Percentiles rank a stretch among this genome's conserved stretches.
phyloP scores from a whole-genome alignment of 2,797 vertebrate genomes.

The Lindbergichthys nudifrons region DNA sequence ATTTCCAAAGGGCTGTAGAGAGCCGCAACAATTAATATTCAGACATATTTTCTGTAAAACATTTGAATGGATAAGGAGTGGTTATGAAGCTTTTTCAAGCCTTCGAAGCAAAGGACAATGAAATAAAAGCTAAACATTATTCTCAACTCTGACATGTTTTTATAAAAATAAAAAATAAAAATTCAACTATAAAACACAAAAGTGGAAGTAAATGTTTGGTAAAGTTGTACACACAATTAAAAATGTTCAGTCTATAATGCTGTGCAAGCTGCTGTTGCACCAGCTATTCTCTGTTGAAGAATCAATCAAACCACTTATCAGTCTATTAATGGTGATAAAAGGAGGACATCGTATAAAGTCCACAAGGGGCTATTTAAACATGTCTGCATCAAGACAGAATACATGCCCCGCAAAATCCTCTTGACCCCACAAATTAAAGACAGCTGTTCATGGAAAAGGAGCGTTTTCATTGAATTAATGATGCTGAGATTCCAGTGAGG shows the following conservation, averaged over 20 bases:
- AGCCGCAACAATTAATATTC: slow-evolving; percentile 37
- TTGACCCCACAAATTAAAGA: slow-evolving; percentile 1
- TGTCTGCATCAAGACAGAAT: neutral
- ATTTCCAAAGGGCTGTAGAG: slow-evolving; percentile 13
- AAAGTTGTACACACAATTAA: neutral
- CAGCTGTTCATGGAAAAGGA: slow-evolving; percentile 17
- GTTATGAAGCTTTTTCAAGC: slow-evolving; percentile 15
- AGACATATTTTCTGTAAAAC: slow-evolving; percentile 34
- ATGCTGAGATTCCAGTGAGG: neutral
- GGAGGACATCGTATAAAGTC: slow-evolving; percentile 26
- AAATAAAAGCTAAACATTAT: slow-evolving; percentile 14
- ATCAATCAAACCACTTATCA: slow-evolving; percentile 20
- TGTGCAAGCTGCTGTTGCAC: slow-evolving; percentile 1
- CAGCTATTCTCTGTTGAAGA: slow-evolving; percentile 3
- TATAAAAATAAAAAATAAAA: neutral
- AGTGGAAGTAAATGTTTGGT: slow-evolving; percentile 1
- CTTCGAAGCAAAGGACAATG: slow-evolving; percentile 22
- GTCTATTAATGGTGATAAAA: neutral
- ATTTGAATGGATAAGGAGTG: slow-evolving; percentile 24
- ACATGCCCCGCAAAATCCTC: neutral
- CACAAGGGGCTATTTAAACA: slow-evolving; percentile 25
- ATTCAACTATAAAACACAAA: neutral
- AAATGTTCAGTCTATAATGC: neutral
- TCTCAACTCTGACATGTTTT: neutral
- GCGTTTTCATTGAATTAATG: slow-evolving; percentile 22